Evolutionary conservation across 2,888 invertebrate species (phyloP).

Genomic region (Ophonus ardosiacus): DNA sequence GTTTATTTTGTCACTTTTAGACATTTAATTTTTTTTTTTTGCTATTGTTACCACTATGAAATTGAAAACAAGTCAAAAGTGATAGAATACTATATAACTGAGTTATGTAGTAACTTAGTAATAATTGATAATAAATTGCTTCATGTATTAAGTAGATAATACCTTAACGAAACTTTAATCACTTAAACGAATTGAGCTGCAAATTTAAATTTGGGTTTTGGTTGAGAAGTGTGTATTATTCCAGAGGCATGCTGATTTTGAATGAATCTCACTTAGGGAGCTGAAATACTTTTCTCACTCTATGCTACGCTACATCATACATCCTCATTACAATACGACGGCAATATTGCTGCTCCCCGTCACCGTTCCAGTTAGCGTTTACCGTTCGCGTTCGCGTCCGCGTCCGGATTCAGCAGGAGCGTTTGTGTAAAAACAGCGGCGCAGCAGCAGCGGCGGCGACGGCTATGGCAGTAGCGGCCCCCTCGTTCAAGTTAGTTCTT

Average conservation of each 20-base stretch:
- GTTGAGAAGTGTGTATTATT: conserved; percentile 4
- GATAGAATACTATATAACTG: not conserved
- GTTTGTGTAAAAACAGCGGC: conserved; percentile 65
- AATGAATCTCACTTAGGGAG: conserved; percentile 46
- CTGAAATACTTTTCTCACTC: not conserved
- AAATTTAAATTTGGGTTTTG: not conserved
- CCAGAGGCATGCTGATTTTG: conserved; percentile 9
- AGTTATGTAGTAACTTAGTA: not conserved
- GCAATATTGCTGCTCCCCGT: conserved; percentile 24
- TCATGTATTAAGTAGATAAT: not conserved
- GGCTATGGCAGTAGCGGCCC: conserved; percentile 67
- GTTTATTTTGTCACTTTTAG: no score
- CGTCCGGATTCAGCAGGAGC: conserved; percentile 24
- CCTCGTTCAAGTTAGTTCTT: conserved; percentile 76
- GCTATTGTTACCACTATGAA: no score
- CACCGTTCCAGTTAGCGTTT: conserved; percentile 16
- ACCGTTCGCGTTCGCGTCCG: conserved; percentile 3
- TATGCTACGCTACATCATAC: conserved; percentile 20
- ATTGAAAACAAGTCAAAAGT: no score
- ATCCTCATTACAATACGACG: conserved; percentile 54
- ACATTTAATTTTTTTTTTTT: no score
- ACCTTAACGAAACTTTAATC: not conserved
- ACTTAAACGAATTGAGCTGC: not conserved
- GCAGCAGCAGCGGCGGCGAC: conserved; percentile 43
- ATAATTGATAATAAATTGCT: not conserved